These are phyloP conservation scores for Stictocephala bisonia DNA, from an alignment of 2,888 invertebrate species.

Conservation along the genomic window DNA sequence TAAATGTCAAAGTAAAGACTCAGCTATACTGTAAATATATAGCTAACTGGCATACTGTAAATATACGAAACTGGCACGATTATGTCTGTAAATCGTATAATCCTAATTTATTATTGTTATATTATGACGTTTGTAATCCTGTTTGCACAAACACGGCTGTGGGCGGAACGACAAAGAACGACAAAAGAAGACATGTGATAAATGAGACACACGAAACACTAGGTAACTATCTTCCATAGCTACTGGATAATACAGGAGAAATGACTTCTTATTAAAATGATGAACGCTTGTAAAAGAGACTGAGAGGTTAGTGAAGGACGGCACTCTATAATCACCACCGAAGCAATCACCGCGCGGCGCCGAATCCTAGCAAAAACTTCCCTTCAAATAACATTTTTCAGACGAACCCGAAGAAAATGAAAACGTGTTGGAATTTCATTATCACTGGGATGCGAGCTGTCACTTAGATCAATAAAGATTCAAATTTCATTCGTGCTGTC, in stretches of 20 bases:
- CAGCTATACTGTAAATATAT: no score
- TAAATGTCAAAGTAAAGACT: no score
- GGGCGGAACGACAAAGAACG: conserved; percentile 12
- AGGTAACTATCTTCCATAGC: conserved; percentile 5
- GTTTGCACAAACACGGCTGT: background rate
- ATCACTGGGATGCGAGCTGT: conserved; percentile 39
- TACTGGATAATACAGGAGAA: conserved; percentile 30
- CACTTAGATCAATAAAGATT: conserved; percentile 39
- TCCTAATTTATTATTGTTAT: background rate
- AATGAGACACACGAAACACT: conserved; percentile 20
- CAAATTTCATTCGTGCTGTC: conserved; percentile 37
- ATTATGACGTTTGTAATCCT: background rate
- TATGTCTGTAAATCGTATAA: background rate
- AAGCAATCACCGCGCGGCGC: conserved; percentile 31
- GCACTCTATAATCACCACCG: conserved; percentile 30
- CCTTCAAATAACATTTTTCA: conserved; percentile 47
- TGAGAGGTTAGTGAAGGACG: conserved; percentile 42
- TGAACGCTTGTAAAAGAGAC: conserved; percentile 42
- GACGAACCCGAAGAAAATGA: conserved; percentile 44
- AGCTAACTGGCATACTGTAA: no score
- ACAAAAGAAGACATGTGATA: conserved; percentile 27
- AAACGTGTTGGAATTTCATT: conserved; percentile 49
- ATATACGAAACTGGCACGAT: no score
- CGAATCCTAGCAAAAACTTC: conserved; percentile 29
- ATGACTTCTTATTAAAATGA: conserved; percentile 45